Evolutionary conservation across 2,888 invertebrate genomes (phyloP), one percentile per base, ranked within the genome.

Genomic region (Isotomurus palustris): DNA sequence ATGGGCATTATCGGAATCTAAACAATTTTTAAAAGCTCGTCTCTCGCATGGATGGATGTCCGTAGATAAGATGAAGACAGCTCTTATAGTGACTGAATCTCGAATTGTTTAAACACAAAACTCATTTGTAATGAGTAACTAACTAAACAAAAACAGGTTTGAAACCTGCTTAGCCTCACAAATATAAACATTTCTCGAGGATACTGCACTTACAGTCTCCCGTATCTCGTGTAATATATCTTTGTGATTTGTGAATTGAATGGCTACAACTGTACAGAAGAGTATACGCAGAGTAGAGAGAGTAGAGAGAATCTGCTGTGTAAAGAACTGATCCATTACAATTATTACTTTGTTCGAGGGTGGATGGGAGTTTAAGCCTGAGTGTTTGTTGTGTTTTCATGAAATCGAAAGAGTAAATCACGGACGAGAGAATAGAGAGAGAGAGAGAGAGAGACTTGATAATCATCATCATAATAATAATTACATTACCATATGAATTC

Each of bases 121-220:
- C 49, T 49, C 49, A 49, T 49, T 32, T 49, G 49, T 49, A 49
- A 35, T 49, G 49, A 49, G 49, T 35, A 49, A 49, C 49, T 35
- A 49, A 35, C 49, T 32, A 49, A 49, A 49, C 35, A 49, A 49
- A n/a, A 49, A 49, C 49, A 49, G 49, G 49, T 49, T 49, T 35
- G 19, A 49, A 21, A 35, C 49, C 43, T 43, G 43, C 43, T 43
- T 43, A 21, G 44, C 44, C n/a, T 44, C 47, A 47, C 47, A 28
- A 47, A 47, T 47, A 43, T 43, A 43, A 43, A 43, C 43, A 43
- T 8, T 38, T 43, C 43, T 22, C 24, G 6, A 6, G 40, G 6
- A n/a, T n/a, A n/a, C n/a, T n/a, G n/a, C n/a, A n/a, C n/a, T n/a
- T n/a, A n/a, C n/a, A n/a, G n/a, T n/a, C n/a, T n/a, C n/a, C n/a